Evolutionary conservation across 2,113 vertebrate species (phyloP), one percentile per base, ranked within the genome.

Genomic region (Accipiter virgatus): DNA sequence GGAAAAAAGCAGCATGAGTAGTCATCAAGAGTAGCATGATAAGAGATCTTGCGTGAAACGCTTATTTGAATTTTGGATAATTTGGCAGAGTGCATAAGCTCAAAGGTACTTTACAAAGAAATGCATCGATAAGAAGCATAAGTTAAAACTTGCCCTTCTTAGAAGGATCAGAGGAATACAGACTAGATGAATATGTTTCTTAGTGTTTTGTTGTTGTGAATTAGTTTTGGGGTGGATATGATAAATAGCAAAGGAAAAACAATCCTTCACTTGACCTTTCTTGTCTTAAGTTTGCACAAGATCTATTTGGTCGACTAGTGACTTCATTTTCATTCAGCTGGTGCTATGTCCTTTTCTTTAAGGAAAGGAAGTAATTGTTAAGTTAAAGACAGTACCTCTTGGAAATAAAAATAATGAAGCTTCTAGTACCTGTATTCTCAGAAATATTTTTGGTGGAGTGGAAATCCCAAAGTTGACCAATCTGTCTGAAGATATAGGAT

Each of bases 21-120:
- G 48, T 59, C 20, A 32, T 47, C 27, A 45, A 36, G 61, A 59
- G 16, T 5, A 59, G 25, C 32, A 18, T 45, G 61, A 74, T 40
- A 16, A 16, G 0, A 22, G 29, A 11, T 58, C 9, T 43, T 78
- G 11, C 4, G 5, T 48, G 20, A 32, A 58, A 81, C 0, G 0
- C 0, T 3, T 18, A 5, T 38, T 83, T 67, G 66, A 73, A 21
- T 77, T 87, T 43, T 84, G 40, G 10, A 5, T 73, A 3, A 22
- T 50, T 73, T 73, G 29, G 19, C n/a, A 43, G 58, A 61, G 23
- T 55, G 17, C 17, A 42, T 45, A 68, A 63, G 45, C 8, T 72
- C 38, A 38, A n/a, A 75, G 48, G 22, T 40, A 53, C 42, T 70
- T 81, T 7, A 40, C 13, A 22, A 52, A 58, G 27, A 74, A 80